phyloP scores from a whole-genome alignment of 2,797 vertebrate genomes.

The Helostoma temminkii region DNA sequence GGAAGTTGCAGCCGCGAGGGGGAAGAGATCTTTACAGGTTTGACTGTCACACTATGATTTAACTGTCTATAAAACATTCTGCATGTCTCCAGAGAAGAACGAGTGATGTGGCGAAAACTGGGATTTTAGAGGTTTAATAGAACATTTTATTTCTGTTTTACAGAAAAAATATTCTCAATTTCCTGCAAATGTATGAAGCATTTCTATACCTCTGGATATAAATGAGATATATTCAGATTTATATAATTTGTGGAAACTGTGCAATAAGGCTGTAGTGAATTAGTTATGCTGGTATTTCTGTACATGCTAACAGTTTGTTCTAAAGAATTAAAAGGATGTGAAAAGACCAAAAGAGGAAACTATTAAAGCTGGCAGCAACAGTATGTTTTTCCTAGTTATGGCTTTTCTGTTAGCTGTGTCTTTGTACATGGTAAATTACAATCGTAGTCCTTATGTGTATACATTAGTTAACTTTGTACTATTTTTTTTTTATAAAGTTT shows the following conservation, averaged over 20 bases:
- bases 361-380: background rate
- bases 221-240: background rate
- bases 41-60: conserved; percentile 26
- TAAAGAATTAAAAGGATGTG: conserved; percentile 67
- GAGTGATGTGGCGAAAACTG: background rate
- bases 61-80: background rate
- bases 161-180: background rate
- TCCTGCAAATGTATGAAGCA: background rate
- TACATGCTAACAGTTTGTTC: conserved; percentile 16
- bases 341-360: conserved; percentile 74
- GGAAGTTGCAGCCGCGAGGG: conserved; percentile 71
- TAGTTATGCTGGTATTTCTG: conserved; percentile 35
- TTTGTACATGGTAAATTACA: no score
- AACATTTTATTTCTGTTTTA: background rate
- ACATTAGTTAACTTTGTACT: no score
- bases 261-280: no score
- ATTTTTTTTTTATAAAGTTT: no score
- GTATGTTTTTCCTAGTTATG: background rate
- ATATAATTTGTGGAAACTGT: no score
- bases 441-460: no score
- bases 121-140: background rate
- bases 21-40: conserved; percentile 37
- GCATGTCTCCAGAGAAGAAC: background rate
- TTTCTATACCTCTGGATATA: background rate
- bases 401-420: background rate